These are phyloP conservation scores for Anthopleura sola DNA, from an alignment of 64 coral and sea anemone genomes.

Conservation along the genomic window DNA sequence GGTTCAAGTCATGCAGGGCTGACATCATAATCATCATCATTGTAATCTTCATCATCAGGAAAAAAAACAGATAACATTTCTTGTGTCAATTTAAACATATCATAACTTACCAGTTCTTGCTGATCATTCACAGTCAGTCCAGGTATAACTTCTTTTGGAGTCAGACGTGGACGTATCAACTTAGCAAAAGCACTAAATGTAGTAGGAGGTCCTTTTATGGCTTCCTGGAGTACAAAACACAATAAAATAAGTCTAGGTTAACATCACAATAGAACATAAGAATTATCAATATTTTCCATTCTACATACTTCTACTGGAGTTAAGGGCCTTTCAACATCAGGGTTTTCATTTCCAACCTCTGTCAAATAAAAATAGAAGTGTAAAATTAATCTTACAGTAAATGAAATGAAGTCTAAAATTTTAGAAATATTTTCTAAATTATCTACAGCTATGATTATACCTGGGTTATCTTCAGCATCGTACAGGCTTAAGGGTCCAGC, in stretches of 20 bases:
- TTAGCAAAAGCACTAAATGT: conserved; percentile 81
- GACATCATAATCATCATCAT: too few species aligned
- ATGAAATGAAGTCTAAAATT: background rate
- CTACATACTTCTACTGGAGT: conserved; percentile 76
- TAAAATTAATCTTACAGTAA: background rate
- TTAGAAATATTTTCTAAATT: background rate
- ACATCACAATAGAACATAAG: background rate
- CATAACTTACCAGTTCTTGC: conserved; percentile 74
- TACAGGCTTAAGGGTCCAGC: conserved; percentile 74
- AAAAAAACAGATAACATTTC: background rate
- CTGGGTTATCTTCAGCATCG: conserved; percentile 65
- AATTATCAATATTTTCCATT: background rate
- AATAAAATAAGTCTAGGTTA: background rate
- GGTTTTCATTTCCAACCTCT: conserved; percentile 92
- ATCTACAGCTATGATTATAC: conserved; percentile 19
- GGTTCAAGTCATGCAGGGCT: too few species aligned
- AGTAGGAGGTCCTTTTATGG: conserved; percentile 62
- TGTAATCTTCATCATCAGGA: too few species aligned
- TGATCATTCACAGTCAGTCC: conserved; percentile 73
- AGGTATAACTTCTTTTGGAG: conserved; percentile 60
- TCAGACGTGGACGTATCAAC: conserved; percentile 68
- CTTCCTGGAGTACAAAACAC: conserved; percentile 40
- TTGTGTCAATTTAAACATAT: background rate
- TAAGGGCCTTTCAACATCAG: conserved; percentile 79
- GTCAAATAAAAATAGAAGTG: background rate